phyloP scores from a whole-genome alignment of 2,113 vertebrate species.

The Edolisoma coerulescens region DNA sequence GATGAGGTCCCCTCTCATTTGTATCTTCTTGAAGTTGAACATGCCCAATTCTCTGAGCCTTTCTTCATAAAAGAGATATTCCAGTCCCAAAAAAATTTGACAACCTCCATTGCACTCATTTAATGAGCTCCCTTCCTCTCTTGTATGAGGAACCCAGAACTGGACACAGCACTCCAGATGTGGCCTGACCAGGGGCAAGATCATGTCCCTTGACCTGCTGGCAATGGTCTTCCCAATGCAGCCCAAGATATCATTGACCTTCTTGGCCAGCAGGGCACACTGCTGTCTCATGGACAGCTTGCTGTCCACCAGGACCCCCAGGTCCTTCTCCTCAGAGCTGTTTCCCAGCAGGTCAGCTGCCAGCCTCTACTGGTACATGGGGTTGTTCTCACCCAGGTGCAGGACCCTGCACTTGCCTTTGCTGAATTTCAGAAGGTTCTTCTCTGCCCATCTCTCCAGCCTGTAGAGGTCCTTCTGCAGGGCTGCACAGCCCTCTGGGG shows the following conservation, averaged over 20 bases:
- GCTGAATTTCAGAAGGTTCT: neutral
- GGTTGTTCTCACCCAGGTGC: neutral
- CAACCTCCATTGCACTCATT: neutral
- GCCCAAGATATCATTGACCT: neutral
- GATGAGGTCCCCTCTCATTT: neutral
- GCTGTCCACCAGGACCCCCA: neutral
- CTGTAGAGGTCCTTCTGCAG: too few relatives aligned
- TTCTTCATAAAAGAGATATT: neutral
- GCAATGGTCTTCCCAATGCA: neutral
- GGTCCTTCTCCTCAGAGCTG: neutral
- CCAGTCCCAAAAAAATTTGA: neutral
- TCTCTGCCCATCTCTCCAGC: neutral
- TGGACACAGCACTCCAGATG: neutral
- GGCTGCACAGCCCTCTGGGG: neutral
- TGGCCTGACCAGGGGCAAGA: too few relatives aligned
- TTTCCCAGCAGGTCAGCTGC: neutral
- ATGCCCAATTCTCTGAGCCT: neutral
- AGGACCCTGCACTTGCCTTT: neutral
- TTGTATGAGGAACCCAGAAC: neutral
- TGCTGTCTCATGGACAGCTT: neutral
- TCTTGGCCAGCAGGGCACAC: neutral
- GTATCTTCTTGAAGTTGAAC: neutral
- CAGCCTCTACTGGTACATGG: neutral
- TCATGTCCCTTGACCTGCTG: neutral
- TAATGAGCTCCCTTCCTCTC: neutral